Evolutionary conservation across 2,113 vertebrate species (phyloP).

Genomic region (Delphinus delphis): DNA sequence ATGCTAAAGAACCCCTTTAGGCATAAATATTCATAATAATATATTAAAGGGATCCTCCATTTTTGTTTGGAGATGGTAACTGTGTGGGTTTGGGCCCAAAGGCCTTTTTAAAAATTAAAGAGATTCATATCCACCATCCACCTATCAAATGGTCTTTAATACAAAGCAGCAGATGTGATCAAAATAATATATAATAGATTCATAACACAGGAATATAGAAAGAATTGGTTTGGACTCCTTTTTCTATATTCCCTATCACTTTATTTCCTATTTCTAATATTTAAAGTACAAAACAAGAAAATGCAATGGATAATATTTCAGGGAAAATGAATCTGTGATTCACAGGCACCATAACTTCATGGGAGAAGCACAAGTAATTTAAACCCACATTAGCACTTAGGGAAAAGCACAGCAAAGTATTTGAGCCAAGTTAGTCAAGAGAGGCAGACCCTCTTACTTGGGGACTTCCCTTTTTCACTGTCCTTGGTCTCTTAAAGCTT

Average conservation of each 20-base stretch:
- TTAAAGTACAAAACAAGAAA: constrained; percentile 31
- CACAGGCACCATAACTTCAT: not conserved
- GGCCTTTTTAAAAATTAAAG: constrained; percentile 51
- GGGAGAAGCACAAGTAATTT: not conserved
- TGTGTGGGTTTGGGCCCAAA: constrained; percentile 31
- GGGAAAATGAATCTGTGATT: not conserved
- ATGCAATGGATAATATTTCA: not conserved
- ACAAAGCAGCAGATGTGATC: constrained; percentile 25
- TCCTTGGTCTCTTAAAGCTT: not conserved
- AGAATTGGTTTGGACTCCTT: not conserved
- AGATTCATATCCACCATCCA: constrained; percentile 30
- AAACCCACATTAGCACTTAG: not conserved
- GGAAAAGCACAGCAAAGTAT: not conserved
- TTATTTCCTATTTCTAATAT: constrained; percentile 9
- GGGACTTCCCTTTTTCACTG: not conserved
- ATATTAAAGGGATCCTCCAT: not conserved
- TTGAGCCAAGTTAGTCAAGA: not conserved
- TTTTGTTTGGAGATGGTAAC: constrained; percentile 35
- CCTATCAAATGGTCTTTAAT: constrained; percentile 30
- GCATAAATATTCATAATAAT: constrained; percentile 38
- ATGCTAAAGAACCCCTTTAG: constrained; percentile 46
- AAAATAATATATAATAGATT: constrained; percentile 1
- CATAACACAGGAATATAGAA: not conserved
- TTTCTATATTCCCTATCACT: not conserved
- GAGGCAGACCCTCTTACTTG: not conserved